A percentile compares a stretch with the other conserved stretches of the same genome.
phyloP scores from a whole-genome alignment of 2,888 invertebrate species.

The Cryptocephalus primarius region DNA sequence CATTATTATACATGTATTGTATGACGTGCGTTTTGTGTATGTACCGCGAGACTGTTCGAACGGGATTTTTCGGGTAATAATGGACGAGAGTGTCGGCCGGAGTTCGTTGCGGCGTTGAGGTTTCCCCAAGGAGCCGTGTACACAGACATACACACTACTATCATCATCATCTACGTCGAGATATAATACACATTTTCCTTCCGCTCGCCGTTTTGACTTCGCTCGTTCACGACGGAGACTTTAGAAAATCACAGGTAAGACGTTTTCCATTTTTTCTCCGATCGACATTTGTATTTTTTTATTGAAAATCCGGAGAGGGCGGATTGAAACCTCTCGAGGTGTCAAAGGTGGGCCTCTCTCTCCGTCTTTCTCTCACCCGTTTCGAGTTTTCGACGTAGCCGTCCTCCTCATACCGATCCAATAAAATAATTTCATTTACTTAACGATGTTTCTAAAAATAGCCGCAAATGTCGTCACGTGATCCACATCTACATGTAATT shows the following conservation, averaged over 20 bases:
- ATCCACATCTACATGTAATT: constrained; percentile 2
- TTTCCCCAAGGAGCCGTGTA: too few relatives aligned
- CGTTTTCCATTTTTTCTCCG: constrained; percentile 3
- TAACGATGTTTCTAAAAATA: constrained; percentile 14
- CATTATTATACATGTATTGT: constrained; percentile 23
- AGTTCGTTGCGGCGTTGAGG: too few relatives aligned
- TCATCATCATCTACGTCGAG: too few relatives aligned
- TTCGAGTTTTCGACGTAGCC: constrained; percentile 3
- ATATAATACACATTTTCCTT: too few relatives aligned
- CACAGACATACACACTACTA: too few relatives aligned
- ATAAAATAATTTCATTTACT: constrained; percentile 9
- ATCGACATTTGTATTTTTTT: not conserved
- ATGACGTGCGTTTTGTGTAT: constrained; percentile 9
- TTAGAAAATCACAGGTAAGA: constrained; percentile 12
- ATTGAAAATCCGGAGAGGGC: too few relatives aligned
- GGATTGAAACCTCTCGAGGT: not conserved
- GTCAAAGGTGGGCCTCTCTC: not conserved
- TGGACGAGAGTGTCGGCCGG: too few relatives aligned
- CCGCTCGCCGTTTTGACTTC: too few relatives aligned
- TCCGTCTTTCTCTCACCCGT: constrained; percentile 4
- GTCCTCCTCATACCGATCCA: not conserved
- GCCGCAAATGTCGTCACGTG: constrained; percentile 12
- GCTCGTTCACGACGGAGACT: not conserved
- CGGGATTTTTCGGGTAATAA: too few relatives aligned
- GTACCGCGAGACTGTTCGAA: too few relatives aligned